phyloP scores from a whole-genome alignment of 2,113 vertebrate species.

The Mesocricetus auratus region DNA sequence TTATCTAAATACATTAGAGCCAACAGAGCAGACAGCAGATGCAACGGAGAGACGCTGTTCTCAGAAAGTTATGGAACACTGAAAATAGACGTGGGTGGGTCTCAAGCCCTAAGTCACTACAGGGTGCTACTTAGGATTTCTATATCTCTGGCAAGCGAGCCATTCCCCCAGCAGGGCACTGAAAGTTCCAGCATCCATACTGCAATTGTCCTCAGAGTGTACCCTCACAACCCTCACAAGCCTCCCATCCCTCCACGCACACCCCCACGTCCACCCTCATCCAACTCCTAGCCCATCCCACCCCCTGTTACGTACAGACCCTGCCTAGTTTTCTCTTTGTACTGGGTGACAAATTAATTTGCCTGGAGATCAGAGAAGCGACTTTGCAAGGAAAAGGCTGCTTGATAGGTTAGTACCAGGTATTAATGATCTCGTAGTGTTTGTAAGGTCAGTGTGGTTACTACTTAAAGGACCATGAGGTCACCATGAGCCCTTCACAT shows the following conservation, averaged over 20 bases:
- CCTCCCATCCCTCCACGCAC: fast-evolving
- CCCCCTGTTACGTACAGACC: neutral
- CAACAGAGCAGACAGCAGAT: neutral
- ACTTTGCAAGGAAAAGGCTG: conserved; percentile 9
- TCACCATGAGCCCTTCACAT: neutral
- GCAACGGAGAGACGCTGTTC: neutral
- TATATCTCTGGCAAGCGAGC: conserved; percentile 11
- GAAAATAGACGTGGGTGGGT: neutral
- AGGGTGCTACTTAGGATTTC: neutral
- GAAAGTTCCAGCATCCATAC: neutral
- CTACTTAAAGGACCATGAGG: neutral
- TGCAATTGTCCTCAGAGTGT: neutral
- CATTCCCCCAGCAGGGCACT: neutral
- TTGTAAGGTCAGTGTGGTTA: neutral
- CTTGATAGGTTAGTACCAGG: neutral
- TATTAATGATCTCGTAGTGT: neutral
- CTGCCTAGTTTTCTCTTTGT: neutral
- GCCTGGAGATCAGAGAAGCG: neutral
- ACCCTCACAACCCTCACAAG: neutral
- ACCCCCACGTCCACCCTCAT: neutral
- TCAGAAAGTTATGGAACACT: neutral
- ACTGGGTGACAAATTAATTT: conserved; percentile 13
- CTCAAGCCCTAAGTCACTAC: neutral
- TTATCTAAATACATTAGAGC: conserved; percentile 56
- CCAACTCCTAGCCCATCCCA: neutral